phyloP scores from a whole-genome alignment of 2,113 vertebrate species.

The Bucco capensis region DNA sequence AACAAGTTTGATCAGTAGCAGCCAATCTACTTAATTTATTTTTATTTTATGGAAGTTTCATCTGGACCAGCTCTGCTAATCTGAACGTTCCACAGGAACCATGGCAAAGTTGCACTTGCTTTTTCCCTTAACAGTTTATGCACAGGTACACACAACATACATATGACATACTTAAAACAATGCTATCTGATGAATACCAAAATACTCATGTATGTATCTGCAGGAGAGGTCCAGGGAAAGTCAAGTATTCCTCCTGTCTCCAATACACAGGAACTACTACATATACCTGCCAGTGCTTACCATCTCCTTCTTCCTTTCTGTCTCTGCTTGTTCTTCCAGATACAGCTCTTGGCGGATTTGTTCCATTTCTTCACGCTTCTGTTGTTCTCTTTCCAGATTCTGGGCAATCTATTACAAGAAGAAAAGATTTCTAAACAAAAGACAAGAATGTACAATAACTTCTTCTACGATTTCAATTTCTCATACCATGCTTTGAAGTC shows the following conservation, averaged over 20 bases:
- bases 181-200: background rate
- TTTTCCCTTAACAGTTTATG: background rate
- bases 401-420: slow-evolving; percentile 71
- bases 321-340: slow-evolving; percentile 82
- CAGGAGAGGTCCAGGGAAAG: background rate
- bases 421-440: background rate
- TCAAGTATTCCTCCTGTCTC: background rate
- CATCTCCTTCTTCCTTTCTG: slow-evolving; percentile 72
- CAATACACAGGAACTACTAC: background rate
- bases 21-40: background rate
- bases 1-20: background rate
- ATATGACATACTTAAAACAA: rapidly evolving
- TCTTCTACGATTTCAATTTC: background rate
- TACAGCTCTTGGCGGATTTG: slow-evolving; percentile 81
- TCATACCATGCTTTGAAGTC: slow-evolving; percentile 79
- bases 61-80: background rate
- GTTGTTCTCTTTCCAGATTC: slow-evolving; percentile 74
- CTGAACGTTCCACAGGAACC: background rate
- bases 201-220: background rate
- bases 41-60: background rate
- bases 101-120: background rate
- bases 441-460: background rate
- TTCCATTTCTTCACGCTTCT: slow-evolving; percentile 82
- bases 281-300: slow-evolving; percentile 67
- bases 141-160: background rate